Evolutionary conservation across 1,140 invertebrate genomes (phyloP).

Genomic region (Drosophila willistoni): DNA sequence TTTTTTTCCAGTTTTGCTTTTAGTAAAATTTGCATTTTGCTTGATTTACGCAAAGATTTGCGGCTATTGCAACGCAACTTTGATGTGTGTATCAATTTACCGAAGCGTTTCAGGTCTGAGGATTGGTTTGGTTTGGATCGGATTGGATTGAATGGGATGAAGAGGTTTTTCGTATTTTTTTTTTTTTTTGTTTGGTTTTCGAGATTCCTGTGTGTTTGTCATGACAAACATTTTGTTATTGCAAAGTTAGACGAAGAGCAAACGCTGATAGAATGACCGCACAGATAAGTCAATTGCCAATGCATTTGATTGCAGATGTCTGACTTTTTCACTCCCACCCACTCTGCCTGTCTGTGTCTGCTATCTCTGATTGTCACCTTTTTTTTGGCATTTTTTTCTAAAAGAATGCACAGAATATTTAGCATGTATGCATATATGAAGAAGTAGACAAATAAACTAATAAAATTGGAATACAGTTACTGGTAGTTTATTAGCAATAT

Average conservation of each 20-base stretch:
- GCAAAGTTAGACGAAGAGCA: constrained; percentile 32
- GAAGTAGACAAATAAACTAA: neutral
- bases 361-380: neutral
- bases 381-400: neutral
- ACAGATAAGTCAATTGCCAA: constrained; percentile 76
- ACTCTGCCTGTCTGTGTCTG: neutral
- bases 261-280: constrained; percentile 59
- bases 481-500: neutral
- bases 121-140: constrained; percentile 44
- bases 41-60: constrained; percentile 80
- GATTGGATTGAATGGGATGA: constrained; percentile 48
- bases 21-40: constrained; percentile 76
- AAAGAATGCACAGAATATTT: neutral
- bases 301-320: constrained; percentile 61
- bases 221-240: constrained; percentile 73
- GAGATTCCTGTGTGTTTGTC: constrained; percentile 65
- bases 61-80: constrained; percentile 78
- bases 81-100: constrained; percentile 80
- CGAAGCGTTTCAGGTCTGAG: constrained; percentile 58
- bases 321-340: neutral
- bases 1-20: constrained; percentile 46
- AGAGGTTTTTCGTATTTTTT: constrained; percentile 4
- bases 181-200: constrained; percentile 16
- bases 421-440: neutral
- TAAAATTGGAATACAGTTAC: neutral